Conservation (phyloP, 1,140 invertebrate genomes). For the Diorhabda carinulata region DNA sequence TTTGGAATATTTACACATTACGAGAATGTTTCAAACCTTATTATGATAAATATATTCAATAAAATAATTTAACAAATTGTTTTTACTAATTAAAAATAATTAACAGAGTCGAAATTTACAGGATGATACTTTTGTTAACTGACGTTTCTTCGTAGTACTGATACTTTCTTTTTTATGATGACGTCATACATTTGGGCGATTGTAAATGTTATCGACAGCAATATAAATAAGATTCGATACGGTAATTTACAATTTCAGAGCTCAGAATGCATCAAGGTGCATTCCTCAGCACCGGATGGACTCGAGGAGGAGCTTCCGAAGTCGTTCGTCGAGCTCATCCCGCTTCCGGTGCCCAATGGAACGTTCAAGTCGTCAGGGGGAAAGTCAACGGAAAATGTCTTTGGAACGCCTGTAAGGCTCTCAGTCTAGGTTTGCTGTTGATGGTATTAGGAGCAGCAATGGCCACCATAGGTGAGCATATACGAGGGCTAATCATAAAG, state of each 20-base stretch:
- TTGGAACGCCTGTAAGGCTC: constrained; percentile 85
- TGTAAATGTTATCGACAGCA: too few relatives aligned
- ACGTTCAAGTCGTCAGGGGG: constrained; percentile 69
- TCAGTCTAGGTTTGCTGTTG: constrained; percentile 76
- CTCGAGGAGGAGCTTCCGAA: constrained; percentile 70
- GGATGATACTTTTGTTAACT: too few relatives aligned
- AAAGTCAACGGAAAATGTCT: constrained; percentile 83
- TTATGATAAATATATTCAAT: too few relatives aligned
- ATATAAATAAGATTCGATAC: too few relatives aligned
- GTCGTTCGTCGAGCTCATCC: constrained; percentile 60
- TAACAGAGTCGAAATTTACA: too few relatives aligned
- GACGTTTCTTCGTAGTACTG: too few relatives aligned
- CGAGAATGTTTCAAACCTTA: too few relatives aligned
- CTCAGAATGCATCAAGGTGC: constrained; percentile 36
- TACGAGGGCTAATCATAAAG: neutral
- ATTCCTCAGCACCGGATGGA: constrained; percentile 64
- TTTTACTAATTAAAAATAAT: too few relatives aligned
- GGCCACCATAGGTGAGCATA: constrained; percentile 76
- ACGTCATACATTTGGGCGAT: too few relatives aligned
- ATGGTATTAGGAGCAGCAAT: constrained; percentile 83
- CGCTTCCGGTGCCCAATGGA: constrained; percentile 66
- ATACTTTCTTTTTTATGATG: too few relatives aligned
- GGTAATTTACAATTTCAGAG: neutral
- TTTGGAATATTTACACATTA: too few relatives aligned
- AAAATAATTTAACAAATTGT: too few relatives aligned